Evolutionary conservation across 2,113 vertebrate genomes (phyloP).

Genomic region (Halcyon malimbica): DNA sequence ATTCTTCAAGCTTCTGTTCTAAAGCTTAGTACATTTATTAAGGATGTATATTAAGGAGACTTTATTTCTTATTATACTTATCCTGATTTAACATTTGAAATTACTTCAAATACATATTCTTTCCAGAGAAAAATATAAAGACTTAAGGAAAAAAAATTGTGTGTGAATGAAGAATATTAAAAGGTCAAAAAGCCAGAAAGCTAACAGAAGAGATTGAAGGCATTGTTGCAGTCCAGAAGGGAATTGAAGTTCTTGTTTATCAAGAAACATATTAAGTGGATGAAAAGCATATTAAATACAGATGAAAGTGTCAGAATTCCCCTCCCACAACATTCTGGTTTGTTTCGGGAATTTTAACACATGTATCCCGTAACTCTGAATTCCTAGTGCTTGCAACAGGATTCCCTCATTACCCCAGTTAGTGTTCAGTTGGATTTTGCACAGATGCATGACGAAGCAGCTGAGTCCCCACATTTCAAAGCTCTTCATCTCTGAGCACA

Average conservation of each 20-base stretch:
- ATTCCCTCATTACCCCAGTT: background rate
- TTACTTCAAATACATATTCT: background rate
- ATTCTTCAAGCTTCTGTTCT: background rate
- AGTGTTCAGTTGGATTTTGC: background rate
- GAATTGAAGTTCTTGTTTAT: constrained; percentile 4
- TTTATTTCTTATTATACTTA: constrained; percentile 21
- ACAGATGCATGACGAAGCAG: rapidly evolving
- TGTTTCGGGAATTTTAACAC: background rate
- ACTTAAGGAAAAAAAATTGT: background rate
- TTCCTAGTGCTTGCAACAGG: background rate
- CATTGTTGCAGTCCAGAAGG: background rate
- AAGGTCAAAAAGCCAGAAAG: constrained; percentile 31
- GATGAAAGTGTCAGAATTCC: background rate
- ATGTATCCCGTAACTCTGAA: background rate
- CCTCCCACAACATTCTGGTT: background rate
- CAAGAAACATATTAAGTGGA: background rate
- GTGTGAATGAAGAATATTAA: background rate
- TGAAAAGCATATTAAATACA: background rate
- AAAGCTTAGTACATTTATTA: background rate
- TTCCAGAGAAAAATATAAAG: background rate
- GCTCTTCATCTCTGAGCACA: background rate
- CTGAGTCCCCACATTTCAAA: background rate
- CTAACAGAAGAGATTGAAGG: background rate
- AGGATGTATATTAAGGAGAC: background rate
- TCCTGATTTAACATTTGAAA: constrained; percentile 17